phyloP scores from a whole-genome alignment of 2,797 vertebrate species.

The Adelosebastes latens region DNA sequence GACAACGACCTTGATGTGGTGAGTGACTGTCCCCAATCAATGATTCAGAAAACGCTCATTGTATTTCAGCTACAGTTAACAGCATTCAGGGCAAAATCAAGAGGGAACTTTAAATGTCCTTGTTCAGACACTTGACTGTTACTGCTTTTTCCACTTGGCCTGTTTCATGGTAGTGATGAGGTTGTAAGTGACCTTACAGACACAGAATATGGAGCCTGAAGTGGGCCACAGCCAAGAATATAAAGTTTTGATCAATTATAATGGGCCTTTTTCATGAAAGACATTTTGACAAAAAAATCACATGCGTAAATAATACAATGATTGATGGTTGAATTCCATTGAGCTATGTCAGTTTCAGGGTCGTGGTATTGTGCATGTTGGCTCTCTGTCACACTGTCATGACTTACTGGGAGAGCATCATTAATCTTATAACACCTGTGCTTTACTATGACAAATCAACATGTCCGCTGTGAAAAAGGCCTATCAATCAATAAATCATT shows the following conservation, averaged over 20 bases:
- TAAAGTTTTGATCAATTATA: not conserved
- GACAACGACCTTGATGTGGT: not conserved
- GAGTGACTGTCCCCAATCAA: not conserved
- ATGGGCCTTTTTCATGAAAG: not conserved
- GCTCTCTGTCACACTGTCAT: not conserved
- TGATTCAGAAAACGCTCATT: not conserved
- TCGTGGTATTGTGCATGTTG: not conserved
- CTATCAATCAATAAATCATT: not conserved
- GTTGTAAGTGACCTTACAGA: not conserved
- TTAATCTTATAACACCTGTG: too few species aligned
- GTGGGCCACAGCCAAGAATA: not conserved
- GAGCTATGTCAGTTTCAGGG: not conserved
- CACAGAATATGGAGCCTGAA: not conserved
- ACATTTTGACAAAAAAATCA: not conserved
- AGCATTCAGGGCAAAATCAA: not conserved
- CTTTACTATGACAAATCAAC: not conserved
- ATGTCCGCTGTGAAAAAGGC: not conserved
- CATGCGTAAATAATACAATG: not conserved
- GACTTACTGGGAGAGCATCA: not conserved
- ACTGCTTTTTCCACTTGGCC: not conserved
- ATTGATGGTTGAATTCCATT: not conserved
- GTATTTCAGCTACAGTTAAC: not conserved
- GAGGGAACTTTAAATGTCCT: not conserved
- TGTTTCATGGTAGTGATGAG: not conserved
- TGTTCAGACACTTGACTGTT: not conserved